These are phyloP conservation scores for Hyppa rectilinea DNA, from an alignment of 2,888 invertebrate genomes.

Conservation along the genomic window DNA sequence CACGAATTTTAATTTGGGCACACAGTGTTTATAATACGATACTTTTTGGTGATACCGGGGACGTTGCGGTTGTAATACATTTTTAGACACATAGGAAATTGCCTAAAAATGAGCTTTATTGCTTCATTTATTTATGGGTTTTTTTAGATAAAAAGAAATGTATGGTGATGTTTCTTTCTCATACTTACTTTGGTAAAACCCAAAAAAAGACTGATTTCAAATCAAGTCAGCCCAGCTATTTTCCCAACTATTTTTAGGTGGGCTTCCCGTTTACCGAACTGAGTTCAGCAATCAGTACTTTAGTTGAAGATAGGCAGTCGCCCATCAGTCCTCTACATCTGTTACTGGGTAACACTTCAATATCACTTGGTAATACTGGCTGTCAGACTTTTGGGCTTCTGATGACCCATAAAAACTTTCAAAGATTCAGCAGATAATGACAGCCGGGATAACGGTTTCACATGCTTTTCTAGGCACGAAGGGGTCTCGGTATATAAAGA, in stretches of 20 bases:
- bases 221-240: no score
- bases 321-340: not conserved
- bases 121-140: not conserved
- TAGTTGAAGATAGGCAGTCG: not conserved
- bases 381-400: not conserved
- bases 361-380: not conserved
- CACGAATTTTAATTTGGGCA: slow-evolving; percentile 87
- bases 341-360: not conserved
- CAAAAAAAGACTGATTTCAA: not conserved
- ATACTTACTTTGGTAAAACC: not conserved
- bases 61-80: slow-evolving; percentile 63
- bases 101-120: not conserved
- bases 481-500: not conserved
- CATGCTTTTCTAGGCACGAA: not conserved
- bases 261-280: not conserved
- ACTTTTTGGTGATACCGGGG: slow-evolving; percentile 80
- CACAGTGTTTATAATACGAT: slow-evolving; percentile 80
- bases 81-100: slow-evolving; percentile 30
- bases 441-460: not conserved
- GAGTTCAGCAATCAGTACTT: not conserved
- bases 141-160: not conserved
- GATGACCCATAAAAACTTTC: not conserved
- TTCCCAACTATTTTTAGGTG: not conserved
- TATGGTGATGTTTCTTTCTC: not conserved
- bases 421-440: not conserved